Evolutionary conservation across 2,113 vertebrate species (phyloP), one percentile per base, ranked within the genome.

Genomic region (Hemiprocne comata): DNA sequence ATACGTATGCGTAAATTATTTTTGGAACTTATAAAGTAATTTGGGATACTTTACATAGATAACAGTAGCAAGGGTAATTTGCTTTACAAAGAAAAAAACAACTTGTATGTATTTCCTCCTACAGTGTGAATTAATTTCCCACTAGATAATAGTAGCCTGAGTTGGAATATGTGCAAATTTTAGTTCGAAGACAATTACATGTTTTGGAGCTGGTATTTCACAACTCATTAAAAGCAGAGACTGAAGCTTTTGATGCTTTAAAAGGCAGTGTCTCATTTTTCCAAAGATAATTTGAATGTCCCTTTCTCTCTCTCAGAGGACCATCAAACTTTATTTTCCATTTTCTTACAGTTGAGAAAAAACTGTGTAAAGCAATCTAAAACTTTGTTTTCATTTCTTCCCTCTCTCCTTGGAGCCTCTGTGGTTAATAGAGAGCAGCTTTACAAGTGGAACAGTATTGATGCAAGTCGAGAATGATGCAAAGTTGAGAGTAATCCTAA

Each of bases 111-210:
- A 61, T 78, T 92, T 94, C 66, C 54, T 66, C 65, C 57, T 57
- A 75, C 28, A 54, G 57, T n/a, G 4, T 17, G 38, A 93, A 96
- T 90, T 75, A 14, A 90, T 90, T 84, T 85, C 69, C 79, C 70
- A 65, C 31, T 40, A 57, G 88, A 81, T 86, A 90, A 46, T 40
- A 86, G 48, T 75, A 92, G 69, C 11, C 38, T 72, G 72, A 93
- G 70, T 64, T 86, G 76, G 88, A 95, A 80, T 75, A 81, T 7
- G n/a, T 57, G 36, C 61, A 92, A 69, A 92, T 93, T 92, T 93
- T 66, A 86, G 46, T 90, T 93, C 83, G 77, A 94, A 90, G 84
- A 86, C 88, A 94, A 93, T 87, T 90, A 89, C 76, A 82, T 38
- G 62, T 95, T 93, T 95, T 92, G 62, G 73, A 96, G 57, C 55